Conservation (phyloP, 1,140 invertebrate species). For the Drosophila pectinifera region DNA sequence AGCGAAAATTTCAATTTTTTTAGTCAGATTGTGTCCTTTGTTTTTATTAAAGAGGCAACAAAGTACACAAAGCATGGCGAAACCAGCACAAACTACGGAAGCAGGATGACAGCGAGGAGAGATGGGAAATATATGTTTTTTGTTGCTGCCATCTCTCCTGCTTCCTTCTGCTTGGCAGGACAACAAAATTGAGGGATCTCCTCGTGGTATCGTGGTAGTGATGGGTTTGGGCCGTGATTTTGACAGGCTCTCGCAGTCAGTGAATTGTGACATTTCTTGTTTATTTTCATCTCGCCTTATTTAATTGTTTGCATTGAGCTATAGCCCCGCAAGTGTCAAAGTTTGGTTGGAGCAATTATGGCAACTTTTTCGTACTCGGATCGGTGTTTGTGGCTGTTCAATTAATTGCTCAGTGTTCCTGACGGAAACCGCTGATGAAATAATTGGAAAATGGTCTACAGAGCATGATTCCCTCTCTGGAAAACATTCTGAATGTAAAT, state of each 20-base stretch:
- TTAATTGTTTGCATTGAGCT: conserved; percentile 20
- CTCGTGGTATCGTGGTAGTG: conserved; percentile 1
- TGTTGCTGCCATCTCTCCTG: conserved; percentile 4
- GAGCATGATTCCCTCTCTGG: background rate
- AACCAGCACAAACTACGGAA: conserved; percentile 32
- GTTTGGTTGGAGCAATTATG: conserved; percentile 29
- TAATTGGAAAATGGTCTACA: conserved; percentile 17
- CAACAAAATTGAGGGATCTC: conserved; percentile 9
- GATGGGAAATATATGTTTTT: conserved; percentile 15
- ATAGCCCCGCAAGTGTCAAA: conserved; percentile 21
- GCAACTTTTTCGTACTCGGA: conserved; percentile 1
- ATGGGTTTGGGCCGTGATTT: conserved; percentile 18
- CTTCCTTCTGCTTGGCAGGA: conserved; percentile 12
- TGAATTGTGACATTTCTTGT: conserved; percentile 17
- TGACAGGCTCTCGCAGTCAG: background rate
- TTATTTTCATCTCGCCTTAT: conserved; percentile 18
- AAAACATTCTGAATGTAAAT: background rate
- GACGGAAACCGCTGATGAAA: conserved; percentile 32
- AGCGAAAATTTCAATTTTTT: conserved; percentile 25
- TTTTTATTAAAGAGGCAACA: conserved; percentile 47
- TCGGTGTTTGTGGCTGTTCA: conserved; percentile 32
- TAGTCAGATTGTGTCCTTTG: conserved; percentile 16
- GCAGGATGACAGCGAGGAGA: conserved; percentile 21
- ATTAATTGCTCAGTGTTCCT: conserved; percentile 23
- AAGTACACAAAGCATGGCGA: conserved; percentile 39